These are phyloP conservation scores for Drosophila insularis DNA, from an alignment of 1,140 invertebrate genomes.

Conservation along the genomic window DNA sequence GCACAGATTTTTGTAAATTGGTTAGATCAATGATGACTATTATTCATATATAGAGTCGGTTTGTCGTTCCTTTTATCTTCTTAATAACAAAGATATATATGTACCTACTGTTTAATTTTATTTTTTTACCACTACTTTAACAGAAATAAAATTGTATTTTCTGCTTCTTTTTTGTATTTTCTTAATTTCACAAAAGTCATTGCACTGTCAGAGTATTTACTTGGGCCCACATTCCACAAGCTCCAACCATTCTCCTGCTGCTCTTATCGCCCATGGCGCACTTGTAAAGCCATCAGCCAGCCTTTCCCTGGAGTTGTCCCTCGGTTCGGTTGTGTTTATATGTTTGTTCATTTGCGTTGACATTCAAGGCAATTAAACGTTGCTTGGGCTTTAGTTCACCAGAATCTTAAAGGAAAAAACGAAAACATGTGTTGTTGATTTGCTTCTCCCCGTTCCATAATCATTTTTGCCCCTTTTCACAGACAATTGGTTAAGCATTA, in stretches of 20 bases:
- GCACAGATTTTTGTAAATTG: no score
- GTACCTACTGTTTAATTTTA: no score
- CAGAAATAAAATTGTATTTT: constrained; percentile 40
- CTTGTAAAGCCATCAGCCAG: constrained; percentile 58
- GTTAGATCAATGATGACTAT: no score
- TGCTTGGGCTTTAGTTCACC: constrained; percentile 32
- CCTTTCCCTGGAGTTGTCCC: constrained; percentile 25
- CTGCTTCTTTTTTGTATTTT: constrained; percentile 13
- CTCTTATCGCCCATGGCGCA: constrained; percentile 60
- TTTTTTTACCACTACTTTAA: no score
- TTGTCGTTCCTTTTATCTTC: no score
- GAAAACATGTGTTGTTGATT: constrained; percentile 72
- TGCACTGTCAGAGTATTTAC: constrained; percentile 53
- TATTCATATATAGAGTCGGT: no score
- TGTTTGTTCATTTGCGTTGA: constrained; percentile 77
- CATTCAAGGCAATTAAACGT: constrained; percentile 76
- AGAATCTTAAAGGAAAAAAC: background rate
- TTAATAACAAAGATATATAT: no score
- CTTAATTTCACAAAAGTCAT: constrained; percentile 65
- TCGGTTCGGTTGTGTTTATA: constrained; percentile 33
- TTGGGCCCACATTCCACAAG: constrained; percentile 16
- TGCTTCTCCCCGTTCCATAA: constrained; percentile 34
- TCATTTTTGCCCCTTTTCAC: constrained; percentile 49
- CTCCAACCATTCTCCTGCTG: constrained; percentile 14
- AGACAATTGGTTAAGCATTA: constrained; percentile 73